Evolutionary conservation across 2,113 vertebrate genomes (phyloP).

Genomic region (Daphoenositta chrysoptera): DNA sequence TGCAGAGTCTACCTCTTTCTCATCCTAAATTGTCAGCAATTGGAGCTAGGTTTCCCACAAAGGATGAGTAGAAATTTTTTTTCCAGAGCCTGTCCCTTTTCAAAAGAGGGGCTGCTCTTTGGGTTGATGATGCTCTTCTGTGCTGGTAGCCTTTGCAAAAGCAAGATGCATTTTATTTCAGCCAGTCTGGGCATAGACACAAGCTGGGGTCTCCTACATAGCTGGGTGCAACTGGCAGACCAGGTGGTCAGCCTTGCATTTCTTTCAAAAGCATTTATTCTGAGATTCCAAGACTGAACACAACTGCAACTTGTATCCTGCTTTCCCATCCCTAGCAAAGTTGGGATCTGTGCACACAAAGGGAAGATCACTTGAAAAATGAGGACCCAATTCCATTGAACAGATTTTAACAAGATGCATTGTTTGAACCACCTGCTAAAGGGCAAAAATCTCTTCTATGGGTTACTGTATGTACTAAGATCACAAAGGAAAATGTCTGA

Average conservation of each 20-base stretch:
- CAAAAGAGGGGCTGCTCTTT: not conserved
- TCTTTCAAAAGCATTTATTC: not conserved
- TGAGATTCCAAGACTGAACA: not conserved
- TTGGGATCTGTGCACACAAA: not conserved
- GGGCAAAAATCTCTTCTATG: not conserved
- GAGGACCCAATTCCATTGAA: not conserved
- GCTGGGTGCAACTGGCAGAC: not conserved
- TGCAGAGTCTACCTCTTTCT: not conserved
- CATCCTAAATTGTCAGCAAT: not conserved
- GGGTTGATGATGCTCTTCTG: not conserved
- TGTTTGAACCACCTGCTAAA: not conserved
- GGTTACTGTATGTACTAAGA: not conserved
- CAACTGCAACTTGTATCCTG: not conserved
- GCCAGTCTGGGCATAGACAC: not conserved
- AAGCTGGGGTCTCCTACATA: not conserved
- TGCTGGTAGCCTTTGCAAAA: not conserved
- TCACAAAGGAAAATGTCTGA: not conserved
- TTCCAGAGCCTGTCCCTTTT: not conserved
- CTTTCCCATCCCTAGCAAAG: not conserved
- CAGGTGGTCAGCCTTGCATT: not conserved
- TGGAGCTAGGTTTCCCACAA: not conserved
- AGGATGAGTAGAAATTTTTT: not conserved
- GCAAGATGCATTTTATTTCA: not conserved
- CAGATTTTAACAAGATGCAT: not conserved
- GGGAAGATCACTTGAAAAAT: not conserved